Conservation (phyloP, 2,113 vertebrate genomes). For the Ellobius talpinus region DNA sequence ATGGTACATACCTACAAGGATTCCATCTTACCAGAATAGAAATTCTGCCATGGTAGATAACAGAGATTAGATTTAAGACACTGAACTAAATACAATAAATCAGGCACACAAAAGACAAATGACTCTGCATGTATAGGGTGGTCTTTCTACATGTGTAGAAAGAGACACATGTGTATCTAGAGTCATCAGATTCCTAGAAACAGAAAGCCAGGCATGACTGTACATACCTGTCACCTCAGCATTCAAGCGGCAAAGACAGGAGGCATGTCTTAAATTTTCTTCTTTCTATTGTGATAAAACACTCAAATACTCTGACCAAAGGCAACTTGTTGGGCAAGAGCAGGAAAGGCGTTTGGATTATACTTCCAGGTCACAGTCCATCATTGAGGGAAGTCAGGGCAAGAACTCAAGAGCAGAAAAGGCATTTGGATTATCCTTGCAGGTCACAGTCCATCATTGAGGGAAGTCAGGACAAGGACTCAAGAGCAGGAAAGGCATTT, state of each 20-base stretch:
- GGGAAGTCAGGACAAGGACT: neutral
- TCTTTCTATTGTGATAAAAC: neutral
- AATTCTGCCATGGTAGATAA: constrained; percentile 11
- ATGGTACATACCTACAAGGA: neutral
- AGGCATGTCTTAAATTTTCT: neutral
- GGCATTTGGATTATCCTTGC: neutral
- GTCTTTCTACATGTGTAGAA: no score
- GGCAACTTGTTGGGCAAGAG: neutral
- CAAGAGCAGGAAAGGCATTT: no score
- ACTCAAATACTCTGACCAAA: neutral
- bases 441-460: neutral
- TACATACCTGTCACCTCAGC: neutral
- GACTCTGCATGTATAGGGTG: neutral
- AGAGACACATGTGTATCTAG: neutral
- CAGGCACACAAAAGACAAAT: neutral
- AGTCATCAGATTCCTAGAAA: neutral
- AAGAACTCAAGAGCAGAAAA: neutral
- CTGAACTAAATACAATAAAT: neutral
- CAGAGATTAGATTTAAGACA: neutral
- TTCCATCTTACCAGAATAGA: neutral
- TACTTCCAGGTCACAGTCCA: neutral
- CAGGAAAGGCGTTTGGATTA: no score
- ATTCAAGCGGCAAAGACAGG: neutral
- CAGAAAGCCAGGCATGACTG: neutral
- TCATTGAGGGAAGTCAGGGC: neutral